Evolutionary conservation across 2,888 invertebrate species (phyloP), one percentile per base, ranked within the genome.

Genomic region (Sinhomidia bicolor): DNA sequence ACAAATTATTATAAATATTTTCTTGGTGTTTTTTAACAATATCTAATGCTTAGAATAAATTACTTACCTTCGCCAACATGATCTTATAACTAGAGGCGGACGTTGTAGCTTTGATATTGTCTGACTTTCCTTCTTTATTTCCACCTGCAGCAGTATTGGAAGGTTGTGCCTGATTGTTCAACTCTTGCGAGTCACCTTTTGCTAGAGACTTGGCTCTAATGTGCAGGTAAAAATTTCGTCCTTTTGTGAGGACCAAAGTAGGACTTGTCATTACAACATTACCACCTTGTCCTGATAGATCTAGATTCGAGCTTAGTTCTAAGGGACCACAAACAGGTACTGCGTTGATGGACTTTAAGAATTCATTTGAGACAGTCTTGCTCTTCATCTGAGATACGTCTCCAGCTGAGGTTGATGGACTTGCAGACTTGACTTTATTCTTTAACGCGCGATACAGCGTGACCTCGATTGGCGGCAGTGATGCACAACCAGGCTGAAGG

Each of bases 301-400:
- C 98, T 89, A 98, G 94, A 91, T 96, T 96, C 0, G 96, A 95
- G 3, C 96, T 95, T 20, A 98, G 94, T 93, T 97, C 95, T 71
- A 98, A 95, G 0, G 98, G 98, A 0, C 98, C 98, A 14, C 98
- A 98, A 65, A 98, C 94, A 89, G 98, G 96, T 93, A 98, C 98
- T 0, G 98, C 97, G 93, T 98, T 97, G 93, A 98, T 97, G 6
- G 96, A 96, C 92, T 96, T 96, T 76, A 97, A 94, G 93, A 97
- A 98, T 93, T 97, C 97, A 91, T 95, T 96, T 20, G 96, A 96
- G 62, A 96, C 90, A 89, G 89, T 32, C 51, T 90, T 91, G 5
- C 32, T 29, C 60, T 89, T 89, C 26, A 88, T 20, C 32, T 90
- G 90, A 1, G 92, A 92, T 47, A 92, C 90, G 74, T 91, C 89